phyloP scores from a whole-genome alignment of 1,140 invertebrate genomes.

The Drosophila sucinea region DNA sequence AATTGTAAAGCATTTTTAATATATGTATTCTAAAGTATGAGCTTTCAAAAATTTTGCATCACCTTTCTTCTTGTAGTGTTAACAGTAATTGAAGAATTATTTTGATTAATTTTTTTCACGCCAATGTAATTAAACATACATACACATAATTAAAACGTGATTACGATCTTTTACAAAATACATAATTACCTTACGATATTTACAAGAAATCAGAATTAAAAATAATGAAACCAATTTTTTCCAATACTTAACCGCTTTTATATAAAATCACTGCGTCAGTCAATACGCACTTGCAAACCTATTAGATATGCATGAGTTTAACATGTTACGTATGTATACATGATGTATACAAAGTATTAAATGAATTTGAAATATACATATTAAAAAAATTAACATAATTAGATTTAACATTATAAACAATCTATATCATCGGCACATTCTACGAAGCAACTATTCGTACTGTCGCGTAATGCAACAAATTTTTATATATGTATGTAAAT shows the following conservation, averaged over 20 bases:
- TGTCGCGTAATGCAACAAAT: neutral
- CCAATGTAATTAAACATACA: too few species aligned
- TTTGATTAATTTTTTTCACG: too few species aligned
- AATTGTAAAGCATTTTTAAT: too few species aligned
- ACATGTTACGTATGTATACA: neutral
- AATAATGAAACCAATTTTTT: neutral
- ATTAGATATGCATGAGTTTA: slow-evolving; percentile 27
- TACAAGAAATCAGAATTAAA: too few species aligned
- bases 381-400: slow-evolving; percentile 31
- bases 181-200: too few species aligned
- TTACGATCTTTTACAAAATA: too few species aligned
- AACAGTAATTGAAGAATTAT: too few species aligned
- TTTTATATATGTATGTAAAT: slow-evolving; percentile 1
- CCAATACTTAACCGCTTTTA: neutral
- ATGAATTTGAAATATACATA: slow-evolving; percentile 46
- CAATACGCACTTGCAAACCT: slow-evolving; percentile 25
- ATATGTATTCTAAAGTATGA: too few species aligned
- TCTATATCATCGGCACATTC: slow-evolving; percentile 35
- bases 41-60: too few species aligned
- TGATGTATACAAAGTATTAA: slow-evolving; percentile 57
- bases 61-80: too few species aligned
- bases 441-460: neutral
- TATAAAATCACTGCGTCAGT: slow-evolving; percentile 15
- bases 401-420: slow-evolving; percentile 9
- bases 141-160: too few species aligned